Evolutionary conservation across 1,140 invertebrate genomes (phyloP), one percentile per base, ranked within the genome.

Genomic region (Linepithema humile): DNA sequence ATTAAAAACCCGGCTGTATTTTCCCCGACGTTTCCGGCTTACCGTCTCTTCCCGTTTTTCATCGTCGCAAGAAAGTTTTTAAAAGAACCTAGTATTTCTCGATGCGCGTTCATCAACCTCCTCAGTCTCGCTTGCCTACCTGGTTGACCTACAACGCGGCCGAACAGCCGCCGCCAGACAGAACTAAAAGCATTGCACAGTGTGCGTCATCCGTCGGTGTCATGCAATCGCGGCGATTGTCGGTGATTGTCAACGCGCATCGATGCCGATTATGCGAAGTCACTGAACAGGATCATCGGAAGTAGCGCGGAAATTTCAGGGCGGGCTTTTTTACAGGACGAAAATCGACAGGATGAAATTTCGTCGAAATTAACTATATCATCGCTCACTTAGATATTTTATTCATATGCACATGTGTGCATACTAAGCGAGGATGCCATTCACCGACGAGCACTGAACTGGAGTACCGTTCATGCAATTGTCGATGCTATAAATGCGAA

Each of bases 81-180:
- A 26, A 15, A 12, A 48, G 60, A 65, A 38, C 20, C 59, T 77
- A 62, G 2, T 17, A 20, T 53, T n/a, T 65, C 60, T 48, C 29
- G 20, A 15, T 64, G 2, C 45, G 40, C 78, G 86, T 86, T 87
- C 84, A 83, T 77, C 84, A 85, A 87, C 70, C 84, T 85, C 53
- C 26, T 43, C 20, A 59, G 35, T 40, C 73, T 80, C 10, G 40
- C 53, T 43, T 83, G 23, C 50, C 78, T 43, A 72, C 50, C 85
- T 85, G 40, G 62, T 57, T 87, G 84, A 87, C 86, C 86, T 87
- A 87, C 84, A 87, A 86, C 83, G 57, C 45, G 32, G 62, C 83
- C 40, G 72, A 84, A 67, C 69, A 62, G 53, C 57, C 65, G 50
- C 38, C 43, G 26, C 70, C 82, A 67, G 83, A 82, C 26, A 48